Percentiles rank a stretch among this genome's conserved stretches.
These are phyloP conservation scores for Chaetoderma sp. DNA, from an alignment of 2,888 invertebrate genomes.

Conservation along the genomic window DNA sequence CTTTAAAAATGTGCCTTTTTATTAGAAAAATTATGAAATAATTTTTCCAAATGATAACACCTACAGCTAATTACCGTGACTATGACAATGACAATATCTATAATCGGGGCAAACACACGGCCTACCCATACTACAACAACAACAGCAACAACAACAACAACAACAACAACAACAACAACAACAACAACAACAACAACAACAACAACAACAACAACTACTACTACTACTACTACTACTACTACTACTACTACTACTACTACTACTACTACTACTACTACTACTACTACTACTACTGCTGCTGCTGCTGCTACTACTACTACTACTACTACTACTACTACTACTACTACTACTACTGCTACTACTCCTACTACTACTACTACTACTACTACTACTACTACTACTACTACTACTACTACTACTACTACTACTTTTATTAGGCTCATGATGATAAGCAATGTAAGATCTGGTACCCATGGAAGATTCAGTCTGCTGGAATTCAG, in stretches of 20 bases:
- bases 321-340: conserved; percentile 25
- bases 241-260: conserved; percentile 26
- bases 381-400: conserved; percentile 25
- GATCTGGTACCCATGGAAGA: too few relatives aligned
- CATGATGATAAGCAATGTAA: too few relatives aligned
- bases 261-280: conserved; percentile 21
- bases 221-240: conserved; percentile 28
- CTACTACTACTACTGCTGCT: conserved; percentile 26
- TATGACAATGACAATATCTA: too few relatives aligned
- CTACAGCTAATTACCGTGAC: conserved; percentile 29
- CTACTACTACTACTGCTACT: conserved; percentile 19
- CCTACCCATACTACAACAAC: too few relatives aligned
- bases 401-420: conserved; percentile 23
- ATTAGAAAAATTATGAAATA: too few relatives aligned
- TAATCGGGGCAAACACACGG: too few relatives aligned
- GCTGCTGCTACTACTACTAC: conserved; percentile 23
- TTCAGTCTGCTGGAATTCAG: background rate
- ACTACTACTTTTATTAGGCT: too few relatives aligned
- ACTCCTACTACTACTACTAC: too few relatives aligned
- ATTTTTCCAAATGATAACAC: too few relatives aligned
- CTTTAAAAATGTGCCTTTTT: too few relatives aligned
- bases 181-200: conserved; percentile 22
- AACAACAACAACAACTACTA: conserved; percentile 26
- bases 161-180: conserved; percentile 22
- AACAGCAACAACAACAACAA: conserved; percentile 25